Evolutionary conservation across 2,888 invertebrate genomes (phyloP).

Genomic region (Acanthacorydalis orientalis): DNA sequence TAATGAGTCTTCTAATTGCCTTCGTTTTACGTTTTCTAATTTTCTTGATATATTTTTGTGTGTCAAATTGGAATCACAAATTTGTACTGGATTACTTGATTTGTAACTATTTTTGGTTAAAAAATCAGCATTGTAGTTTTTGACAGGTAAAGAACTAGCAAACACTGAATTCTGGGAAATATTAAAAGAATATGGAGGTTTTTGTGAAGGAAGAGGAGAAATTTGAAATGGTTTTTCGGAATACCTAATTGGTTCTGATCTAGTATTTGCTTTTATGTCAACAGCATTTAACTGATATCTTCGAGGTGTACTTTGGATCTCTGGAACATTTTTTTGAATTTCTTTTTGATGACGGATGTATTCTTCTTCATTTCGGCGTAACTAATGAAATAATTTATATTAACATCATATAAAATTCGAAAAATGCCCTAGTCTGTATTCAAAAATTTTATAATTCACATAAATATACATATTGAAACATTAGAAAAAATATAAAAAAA

Average conservation of each 20-base stretch:
- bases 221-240: constrained; percentile 28
- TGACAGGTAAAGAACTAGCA: constrained; percentile 14
- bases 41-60: neutral
- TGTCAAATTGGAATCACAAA: neutral
- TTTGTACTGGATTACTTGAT: neutral
- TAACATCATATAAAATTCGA: neutral
- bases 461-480: too few species aligned
- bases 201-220: constrained; percentile 22
- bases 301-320: neutral
- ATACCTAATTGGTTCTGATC: neutral
- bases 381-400: constrained; percentile 22
- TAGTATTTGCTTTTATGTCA: constrained; percentile 2
- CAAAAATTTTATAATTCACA: too few species aligned
- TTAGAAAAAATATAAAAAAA: too few species aligned
- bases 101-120: neutral
- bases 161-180: constrained; percentile 26
- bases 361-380: constrained; percentile 31
- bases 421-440: too few species aligned
- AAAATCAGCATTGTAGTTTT: constrained; percentile 1
- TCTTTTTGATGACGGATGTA: constrained; percentile 30
- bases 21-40: neutral
- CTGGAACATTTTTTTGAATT: constrained; percentile 29
- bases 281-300: constrained; percentile 4
- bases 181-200: constrained; percentile 25
- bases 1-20: constrained; percentile 22